Evolutionary conservation across 2,113 vertebrate genomes (phyloP).

Genomic region (Tapirus terrestris): DNA sequence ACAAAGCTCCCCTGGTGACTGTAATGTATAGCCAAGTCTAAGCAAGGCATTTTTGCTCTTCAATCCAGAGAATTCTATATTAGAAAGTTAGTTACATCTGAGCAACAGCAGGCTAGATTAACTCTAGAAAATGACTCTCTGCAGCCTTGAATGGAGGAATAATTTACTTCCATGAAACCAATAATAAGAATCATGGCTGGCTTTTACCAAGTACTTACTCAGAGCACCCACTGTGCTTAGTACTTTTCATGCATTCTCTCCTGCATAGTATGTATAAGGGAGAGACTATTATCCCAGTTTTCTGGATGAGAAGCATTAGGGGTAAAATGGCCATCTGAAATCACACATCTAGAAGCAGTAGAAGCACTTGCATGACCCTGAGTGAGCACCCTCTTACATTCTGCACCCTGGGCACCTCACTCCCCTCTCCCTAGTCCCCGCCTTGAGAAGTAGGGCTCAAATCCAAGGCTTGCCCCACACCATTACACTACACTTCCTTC

Average conservation of each 20-base stretch:
- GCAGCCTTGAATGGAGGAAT: not conserved
- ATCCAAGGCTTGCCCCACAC: not conserved
- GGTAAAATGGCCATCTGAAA: not conserved
- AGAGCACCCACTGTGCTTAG: not conserved
- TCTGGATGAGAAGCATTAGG: not conserved
- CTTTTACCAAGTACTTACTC: not conserved
- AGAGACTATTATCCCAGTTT: not conserved
- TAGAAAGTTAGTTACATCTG: constrained; percentile 34
- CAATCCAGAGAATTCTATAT: constrained; percentile 26
- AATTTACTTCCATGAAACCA: not conserved
- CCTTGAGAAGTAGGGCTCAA: not conserved
- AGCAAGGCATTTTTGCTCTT: not conserved
- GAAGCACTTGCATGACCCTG: not conserved
- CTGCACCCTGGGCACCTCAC: not conserved
- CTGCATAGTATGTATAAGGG: not conserved
- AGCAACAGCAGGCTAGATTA: not conserved
- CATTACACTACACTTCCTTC: not conserved
- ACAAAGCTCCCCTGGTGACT: constrained; percentile 21
- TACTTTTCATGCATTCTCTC: not conserved
- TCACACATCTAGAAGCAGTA: not conserved
- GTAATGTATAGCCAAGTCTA: not conserved
- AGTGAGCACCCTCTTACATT: not conserved
- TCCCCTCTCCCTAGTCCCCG: not conserved
- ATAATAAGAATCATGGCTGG: not conserved
- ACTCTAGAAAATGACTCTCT: constrained; percentile 40